Conservation (phyloP, 2,888 invertebrate species). For the Andrena bucephala region DNA sequence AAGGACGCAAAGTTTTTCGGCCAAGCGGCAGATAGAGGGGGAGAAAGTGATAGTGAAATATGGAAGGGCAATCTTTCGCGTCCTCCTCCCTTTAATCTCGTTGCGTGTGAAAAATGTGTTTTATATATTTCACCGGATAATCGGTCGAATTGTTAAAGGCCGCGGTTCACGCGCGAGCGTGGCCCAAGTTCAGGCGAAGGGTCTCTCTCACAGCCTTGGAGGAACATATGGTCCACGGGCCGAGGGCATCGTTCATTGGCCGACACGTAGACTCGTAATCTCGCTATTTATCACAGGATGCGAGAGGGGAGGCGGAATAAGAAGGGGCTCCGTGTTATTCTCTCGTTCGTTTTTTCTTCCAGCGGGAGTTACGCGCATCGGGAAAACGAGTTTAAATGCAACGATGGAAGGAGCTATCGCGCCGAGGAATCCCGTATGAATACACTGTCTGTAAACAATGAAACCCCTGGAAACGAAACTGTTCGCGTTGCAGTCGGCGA, state of each 20-base stretch:
- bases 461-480: conserved; percentile 13
- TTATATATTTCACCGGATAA: conserved; percentile 63
- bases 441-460: conserved; percentile 22
- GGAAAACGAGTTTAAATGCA: conserved; percentile 56
- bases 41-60: conserved; percentile 50
- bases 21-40: background rate
- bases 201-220: conserved; percentile 77
- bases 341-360: conserved; percentile 19
- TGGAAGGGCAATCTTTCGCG: conserved; percentile 52
- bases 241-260: conserved; percentile 76
- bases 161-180: conserved; percentile 50
- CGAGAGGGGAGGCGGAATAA: conserved; percentile 59
- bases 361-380: conserved; percentile 51
- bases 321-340: conserved; percentile 44
- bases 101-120: conserved; percentile 52
- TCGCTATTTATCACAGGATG: conserved; percentile 83
- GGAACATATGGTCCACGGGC: conserved; percentile 82
- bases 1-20: conserved; percentile 33
- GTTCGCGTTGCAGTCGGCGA: conserved; percentile 1
- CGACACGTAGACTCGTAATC: conserved; percentile 81
- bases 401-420: conserved; percentile 25
- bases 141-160: conserved; percentile 56
- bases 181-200: conserved; percentile 62
- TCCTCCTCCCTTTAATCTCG: conserved; percentile 48
- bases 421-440: conserved; percentile 13